A percentile compares a stretch with the other conserved stretches of the same genome.
Conservation (phyloP, 2,797 vertebrate species). For the Erethizon dorsatum region DNA sequence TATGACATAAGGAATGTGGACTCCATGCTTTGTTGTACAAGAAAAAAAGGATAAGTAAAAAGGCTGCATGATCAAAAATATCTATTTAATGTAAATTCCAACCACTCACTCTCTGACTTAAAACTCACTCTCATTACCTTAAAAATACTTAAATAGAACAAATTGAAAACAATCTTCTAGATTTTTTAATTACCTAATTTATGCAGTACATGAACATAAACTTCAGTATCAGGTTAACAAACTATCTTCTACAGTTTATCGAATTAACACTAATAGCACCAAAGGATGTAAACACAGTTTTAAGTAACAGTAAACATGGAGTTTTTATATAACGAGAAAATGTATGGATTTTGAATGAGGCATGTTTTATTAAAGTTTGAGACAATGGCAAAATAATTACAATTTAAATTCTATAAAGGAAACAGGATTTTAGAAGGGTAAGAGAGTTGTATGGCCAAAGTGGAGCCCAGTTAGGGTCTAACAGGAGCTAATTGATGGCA, state of each 20-base stretch:
- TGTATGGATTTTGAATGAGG: slow-evolving; percentile 3
- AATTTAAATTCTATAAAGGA: slow-evolving; percentile 60
- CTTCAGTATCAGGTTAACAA: slow-evolving; percentile 42
- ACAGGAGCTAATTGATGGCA: background rate
- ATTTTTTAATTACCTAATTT: slow-evolving; percentile 9
- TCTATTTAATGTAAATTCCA: background rate
- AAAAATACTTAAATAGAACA: background rate
- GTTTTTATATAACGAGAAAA: slow-evolving; percentile 66
- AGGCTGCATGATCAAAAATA: slow-evolving; percentile 26
- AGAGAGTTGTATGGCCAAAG: background rate
- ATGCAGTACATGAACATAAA: background rate
- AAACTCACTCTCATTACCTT: background rate
- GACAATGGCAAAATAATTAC: background rate
- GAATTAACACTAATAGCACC: background rate
- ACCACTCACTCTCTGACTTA: slow-evolving; percentile 21
- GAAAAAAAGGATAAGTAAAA: background rate
- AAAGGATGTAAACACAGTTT: slow-evolving; percentile 39
- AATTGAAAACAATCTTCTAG: background rate
- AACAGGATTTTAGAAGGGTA: slow-evolving; percentile 6
- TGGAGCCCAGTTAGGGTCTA: background rate
- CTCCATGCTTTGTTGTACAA: background rate
- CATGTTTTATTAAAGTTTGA: slow-evolving; percentile 61
- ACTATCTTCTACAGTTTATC: slow-evolving; percentile 29
- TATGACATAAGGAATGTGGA: slow-evolving; percentile 6
- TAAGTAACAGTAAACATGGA: slow-evolving; percentile 4